Base-by-base conservation (phyloP, 2,113 vertebrate species). In the Lasiurus cinereus region DNA sequence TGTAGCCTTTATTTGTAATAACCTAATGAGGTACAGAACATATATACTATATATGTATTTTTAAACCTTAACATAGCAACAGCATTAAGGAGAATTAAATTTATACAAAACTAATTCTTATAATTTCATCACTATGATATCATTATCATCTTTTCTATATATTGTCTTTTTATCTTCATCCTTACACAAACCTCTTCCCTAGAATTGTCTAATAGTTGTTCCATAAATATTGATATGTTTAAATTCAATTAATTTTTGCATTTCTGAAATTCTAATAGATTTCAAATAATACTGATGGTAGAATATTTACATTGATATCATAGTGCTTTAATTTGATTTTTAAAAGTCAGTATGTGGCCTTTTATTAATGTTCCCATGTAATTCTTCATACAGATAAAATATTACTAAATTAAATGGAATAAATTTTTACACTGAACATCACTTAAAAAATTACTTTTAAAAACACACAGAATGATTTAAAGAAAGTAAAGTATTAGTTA, bases 401-500 rank as follows among this genome's bases (percentile, higher is more conserved):
- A 67, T 22, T 62, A 22, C 29, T 90, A 88, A 86, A 43, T 91
- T 43, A 33, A 91, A 33, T 64, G 8, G 90, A 62, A 67, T 69
- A 29, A 80, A 48, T 76, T 92, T 85, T 80, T 84, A 80, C 39
- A 93, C 8, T 83, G 24, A 69, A 0, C 90, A 43, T 87, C 72
- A 82, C 27, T 92, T 82, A 79, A 88, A 91, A 56, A 18, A 77
- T 15, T 94, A 11, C 21, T 36, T 86, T 62, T 62, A 22, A 77
- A 89, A 95, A 46, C 6, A 92, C 12, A 88, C 1, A 94, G 19
- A 11, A 91, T 85, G 24, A 83, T n/a, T 36, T 69, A 33, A 87
- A 16, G 5, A 92, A 7, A 29, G 0, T 33, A 79, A 90, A 70
- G 18, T 11, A 69, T 69, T 46, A 82, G 83, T 97, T 98, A 99